Conservation (phyloP, 1,140 invertebrate species). For the Rhynchophorus ferrugineus region DNA sequence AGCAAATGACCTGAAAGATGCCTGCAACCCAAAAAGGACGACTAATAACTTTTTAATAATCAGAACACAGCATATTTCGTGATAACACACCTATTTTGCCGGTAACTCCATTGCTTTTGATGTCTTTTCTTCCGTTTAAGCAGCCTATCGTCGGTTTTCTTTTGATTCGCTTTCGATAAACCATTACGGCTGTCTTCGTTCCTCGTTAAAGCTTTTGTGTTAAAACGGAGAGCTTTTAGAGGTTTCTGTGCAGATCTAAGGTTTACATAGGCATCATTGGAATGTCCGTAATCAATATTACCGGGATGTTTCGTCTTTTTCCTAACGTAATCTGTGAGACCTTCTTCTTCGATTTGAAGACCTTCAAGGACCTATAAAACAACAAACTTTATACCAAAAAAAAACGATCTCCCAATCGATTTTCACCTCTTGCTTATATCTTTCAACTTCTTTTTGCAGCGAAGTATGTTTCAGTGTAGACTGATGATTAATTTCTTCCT, state of each 20-base stretch:
- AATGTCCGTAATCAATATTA: slow-evolving; percentile 37
- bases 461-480: slow-evolving; percentile 45
- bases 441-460: slow-evolving; percentile 63
- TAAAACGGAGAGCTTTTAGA: slow-evolving; percentile 20
- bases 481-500: slow-evolving; percentile 48
- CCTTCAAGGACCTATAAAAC: slow-evolving; percentile 55
- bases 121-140: slow-evolving; percentile 27
- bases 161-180: not conserved
- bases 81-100: not conserved
- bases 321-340: slow-evolving; percentile 59
- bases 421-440: slow-evolving; percentile 62
- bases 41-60: no score
- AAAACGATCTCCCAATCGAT: not conserved
- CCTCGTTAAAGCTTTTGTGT: not conserved
- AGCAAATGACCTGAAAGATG: no score
- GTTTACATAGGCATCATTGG: slow-evolving; percentile 45
- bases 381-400: no score
- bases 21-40: no score
- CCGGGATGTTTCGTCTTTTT: slow-evolving; percentile 56
- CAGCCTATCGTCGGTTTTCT: not conserved
- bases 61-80: no score
- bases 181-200: not conserved
- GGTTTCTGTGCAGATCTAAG: slow-evolving; percentile 15
- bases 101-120: slow-evolving; percentile 12
- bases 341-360: slow-evolving; percentile 73